phyloP scores from a whole-genome alignment of 2,113 vertebrate genomes.

The Camelus bactrianus region DNA sequence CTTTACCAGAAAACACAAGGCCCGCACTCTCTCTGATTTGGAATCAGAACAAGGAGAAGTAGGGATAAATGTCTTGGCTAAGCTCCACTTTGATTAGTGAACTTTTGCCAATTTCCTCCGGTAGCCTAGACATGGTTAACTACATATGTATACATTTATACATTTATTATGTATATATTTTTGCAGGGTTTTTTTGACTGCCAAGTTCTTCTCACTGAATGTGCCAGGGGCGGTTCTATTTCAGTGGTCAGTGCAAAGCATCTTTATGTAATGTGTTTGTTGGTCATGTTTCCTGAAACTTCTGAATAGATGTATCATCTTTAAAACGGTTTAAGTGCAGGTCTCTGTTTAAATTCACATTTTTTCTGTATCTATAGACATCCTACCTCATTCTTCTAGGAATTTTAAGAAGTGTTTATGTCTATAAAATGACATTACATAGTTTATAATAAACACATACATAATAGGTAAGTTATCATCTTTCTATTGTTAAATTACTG shows the following conservation, averaged over 20 bases:
- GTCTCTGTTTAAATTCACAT: neutral
- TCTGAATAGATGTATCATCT: neutral
- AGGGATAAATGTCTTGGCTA: conserved; percentile 59
- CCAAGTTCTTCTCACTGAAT: neutral
- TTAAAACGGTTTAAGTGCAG: neutral
- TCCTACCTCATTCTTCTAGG: neutral
- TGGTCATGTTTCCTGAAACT: neutral
- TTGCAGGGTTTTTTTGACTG: neutral
- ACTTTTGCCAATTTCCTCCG: conserved; percentile 44
- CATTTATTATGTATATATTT: neutral
- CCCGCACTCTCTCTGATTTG: conserved; percentile 58
- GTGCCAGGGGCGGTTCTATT: neutral
- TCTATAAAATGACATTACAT: conserved; percentile 2
- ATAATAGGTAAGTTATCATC: neutral
- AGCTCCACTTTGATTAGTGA: neutral
- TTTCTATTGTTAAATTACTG: conserved; percentile 25
- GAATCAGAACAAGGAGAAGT: conserved; percentile 70
- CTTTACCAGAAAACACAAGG: conserved; percentile 59
- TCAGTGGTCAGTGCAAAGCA: neutral
- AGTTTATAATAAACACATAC: neutral
- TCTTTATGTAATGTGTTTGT: conserved; percentile 38
- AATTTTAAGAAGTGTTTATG: conserved; percentile 5
- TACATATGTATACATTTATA: neutral
- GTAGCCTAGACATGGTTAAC: conserved; percentile 39
- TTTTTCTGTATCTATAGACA: neutral